Evolutionary conservation across 2,888 invertebrate genomes (phyloP).

Genomic region (Nowickia ferox): DNA sequence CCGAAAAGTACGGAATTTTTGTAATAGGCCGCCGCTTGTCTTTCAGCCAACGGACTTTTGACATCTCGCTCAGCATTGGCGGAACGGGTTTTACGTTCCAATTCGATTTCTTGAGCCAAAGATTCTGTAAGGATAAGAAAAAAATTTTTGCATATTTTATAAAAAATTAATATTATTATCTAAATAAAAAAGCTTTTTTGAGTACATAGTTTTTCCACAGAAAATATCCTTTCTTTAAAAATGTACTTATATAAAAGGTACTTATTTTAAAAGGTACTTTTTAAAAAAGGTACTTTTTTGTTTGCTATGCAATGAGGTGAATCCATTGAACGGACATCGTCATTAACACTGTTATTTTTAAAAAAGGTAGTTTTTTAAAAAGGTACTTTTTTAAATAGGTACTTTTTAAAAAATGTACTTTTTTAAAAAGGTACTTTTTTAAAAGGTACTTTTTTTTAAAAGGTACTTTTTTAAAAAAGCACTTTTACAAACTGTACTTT

Average conservation of each 20-base stretch:
- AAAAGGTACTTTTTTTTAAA: no score
- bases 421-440: no score
- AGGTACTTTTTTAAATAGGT: no score
- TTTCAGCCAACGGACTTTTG: conserved; percentile 92
- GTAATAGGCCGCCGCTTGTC: conserved; percentile 90
- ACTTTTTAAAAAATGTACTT: no score
- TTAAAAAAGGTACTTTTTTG: neutral
- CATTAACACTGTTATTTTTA: conserved; percentile 64
- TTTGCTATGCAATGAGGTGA: conserved; percentile 71
- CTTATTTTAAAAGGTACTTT: neutral
- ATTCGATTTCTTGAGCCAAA: conserved; percentile 92
- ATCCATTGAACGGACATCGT: conserved; percentile 70
- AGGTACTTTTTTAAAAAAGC: no score
- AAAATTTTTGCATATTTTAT: neutral
- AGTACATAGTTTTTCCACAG: no score
- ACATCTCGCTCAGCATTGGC: conserved; percentile 92
- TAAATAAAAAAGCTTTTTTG: no score
- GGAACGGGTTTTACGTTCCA: conserved; percentile 93
- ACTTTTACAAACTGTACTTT: no score
- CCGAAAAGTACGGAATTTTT: conserved; percentile 95
- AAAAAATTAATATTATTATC: no score
- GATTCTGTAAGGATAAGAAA: conserved; percentile 86
- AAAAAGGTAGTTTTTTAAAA: no score
- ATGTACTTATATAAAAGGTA: neutral
- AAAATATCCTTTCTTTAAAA: neutral